A percentile compares a stretch with the other conserved stretches of the same genome.
Evolutionary conservation across 2,888 invertebrate species (phyloP).

Genomic region (Conchocele bisecta): DNA sequence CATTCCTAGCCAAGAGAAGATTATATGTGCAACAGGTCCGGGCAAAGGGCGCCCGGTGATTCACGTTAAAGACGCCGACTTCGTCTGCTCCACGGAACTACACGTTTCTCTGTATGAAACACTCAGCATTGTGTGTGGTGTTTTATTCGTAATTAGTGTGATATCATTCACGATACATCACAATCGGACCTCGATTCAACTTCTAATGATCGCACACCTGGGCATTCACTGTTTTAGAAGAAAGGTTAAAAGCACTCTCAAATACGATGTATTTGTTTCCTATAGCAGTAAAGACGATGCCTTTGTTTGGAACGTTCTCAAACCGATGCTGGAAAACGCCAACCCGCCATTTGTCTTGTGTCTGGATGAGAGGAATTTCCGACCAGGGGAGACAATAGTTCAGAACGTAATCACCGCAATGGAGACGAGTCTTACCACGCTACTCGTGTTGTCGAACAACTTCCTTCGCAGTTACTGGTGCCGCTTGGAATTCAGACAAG

Average conservation of each 20-base stretch:
- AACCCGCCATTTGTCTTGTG: conserved; percentile 30
- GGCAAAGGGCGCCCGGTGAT: conserved; percentile 16
- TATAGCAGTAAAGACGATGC: conserved; percentile 37
- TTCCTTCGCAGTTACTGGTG: conserved; percentile 47
- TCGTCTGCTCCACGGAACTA: conserved; percentile 13
- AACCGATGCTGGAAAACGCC: conserved; percentile 1
- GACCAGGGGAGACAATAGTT: conserved; percentile 14
- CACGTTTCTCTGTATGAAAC: background rate
- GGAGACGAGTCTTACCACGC: conserved; percentile 28
- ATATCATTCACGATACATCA: background rate
- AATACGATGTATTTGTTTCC: conserved; percentile 39
- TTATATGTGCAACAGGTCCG: conserved; percentile 23
- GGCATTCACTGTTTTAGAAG: conserved; percentile 17
- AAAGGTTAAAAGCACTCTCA: background rate
- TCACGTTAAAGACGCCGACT: conserved; percentile 23
- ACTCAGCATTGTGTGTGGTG: conserved; percentile 1
- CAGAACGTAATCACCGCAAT: conserved; percentile 35
- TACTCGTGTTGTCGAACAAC: conserved; percentile 36
- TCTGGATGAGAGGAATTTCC: conserved; percentile 35
- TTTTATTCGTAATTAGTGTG: background rate
- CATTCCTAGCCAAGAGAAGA: conserved; percentile 25
- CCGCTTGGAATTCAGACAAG: conserved; percentile 37
- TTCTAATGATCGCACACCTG: conserved; percentile 23
- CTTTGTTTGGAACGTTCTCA: conserved; percentile 3
- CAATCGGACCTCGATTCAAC: conserved; percentile 1